A percentile compares a stretch with the other conserved stretches of the same genome.
Conservation (phyloP, 2,113 vertebrate genomes). For the Laticauda colubrina region DNA sequence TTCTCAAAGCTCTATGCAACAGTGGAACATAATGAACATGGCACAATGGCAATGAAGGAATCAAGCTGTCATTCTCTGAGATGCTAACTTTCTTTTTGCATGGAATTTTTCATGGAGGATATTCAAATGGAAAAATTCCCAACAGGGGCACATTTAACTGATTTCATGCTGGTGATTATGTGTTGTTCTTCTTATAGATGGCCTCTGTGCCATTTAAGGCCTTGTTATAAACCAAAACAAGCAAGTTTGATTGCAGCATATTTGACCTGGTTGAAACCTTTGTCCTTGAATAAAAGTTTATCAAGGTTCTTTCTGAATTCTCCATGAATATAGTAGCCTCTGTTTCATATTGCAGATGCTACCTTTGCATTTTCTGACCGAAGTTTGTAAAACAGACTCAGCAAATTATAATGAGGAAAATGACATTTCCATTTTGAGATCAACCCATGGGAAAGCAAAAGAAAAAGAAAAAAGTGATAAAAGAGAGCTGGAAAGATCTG, state of each 20-base stretch:
- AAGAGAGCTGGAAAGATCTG: not conserved
- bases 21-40: not conserved
- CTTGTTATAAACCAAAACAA: constrained; percentile 5
- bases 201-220: not conserved
- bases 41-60: not conserved
- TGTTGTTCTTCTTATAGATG: not conserved
- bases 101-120: not conserved
- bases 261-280: not conserved
- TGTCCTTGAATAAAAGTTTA: not conserved
- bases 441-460: not conserved
- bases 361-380: not conserved
- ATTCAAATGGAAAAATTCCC: not conserved
- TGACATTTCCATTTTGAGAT: not conserved
- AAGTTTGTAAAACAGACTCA: not conserved
- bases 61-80: not conserved
- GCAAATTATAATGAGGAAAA: not conserved
- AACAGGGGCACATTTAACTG: not conserved
- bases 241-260: not conserved
- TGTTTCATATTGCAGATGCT: not conserved
- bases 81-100: not conserved
- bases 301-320: not conserved
- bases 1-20: not conserved
- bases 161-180: not conserved
- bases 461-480: not conserved
- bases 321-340: not conserved